Percentiles rank a stretch among this genome's conserved stretches.
Evolutionary conservation across 2,888 invertebrate species (phyloP).

Genomic region (Tipula lateralis): DNA sequence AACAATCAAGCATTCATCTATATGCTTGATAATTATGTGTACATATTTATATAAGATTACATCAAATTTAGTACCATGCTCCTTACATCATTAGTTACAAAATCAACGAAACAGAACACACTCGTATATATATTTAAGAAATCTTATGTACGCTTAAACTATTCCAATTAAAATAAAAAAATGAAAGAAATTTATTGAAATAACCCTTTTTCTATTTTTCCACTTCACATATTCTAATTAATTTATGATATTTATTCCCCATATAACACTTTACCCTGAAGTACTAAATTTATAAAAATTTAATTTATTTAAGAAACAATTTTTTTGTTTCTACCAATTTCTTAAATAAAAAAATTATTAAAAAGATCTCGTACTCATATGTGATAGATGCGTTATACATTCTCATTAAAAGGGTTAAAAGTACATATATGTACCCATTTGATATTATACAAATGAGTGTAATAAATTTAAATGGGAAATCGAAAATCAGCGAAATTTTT

Average conservation of each 20-base stretch:
- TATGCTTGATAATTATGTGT: neutral
- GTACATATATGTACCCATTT: neutral
- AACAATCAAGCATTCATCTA: neutral
- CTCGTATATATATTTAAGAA: neutral
- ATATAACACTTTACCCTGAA: neutral
- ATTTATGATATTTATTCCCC: constrained; percentile 19
- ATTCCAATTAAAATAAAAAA: constrained; percentile 3
- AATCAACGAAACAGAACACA: neutral
- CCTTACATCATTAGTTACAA: neutral
- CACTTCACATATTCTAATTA: constrained; percentile 24
- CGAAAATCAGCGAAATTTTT: constrained; percentile 2
- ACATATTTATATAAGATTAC: neutral
- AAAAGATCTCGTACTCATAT: neutral
- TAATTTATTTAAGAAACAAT: neutral
- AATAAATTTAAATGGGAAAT: neutral
- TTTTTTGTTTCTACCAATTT: neutral
- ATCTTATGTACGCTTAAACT: neutral
- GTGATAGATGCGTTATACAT: neutral
- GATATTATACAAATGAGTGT: neutral
- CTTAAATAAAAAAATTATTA: neutral
- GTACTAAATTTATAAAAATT: neutral
- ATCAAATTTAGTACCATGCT: neutral
- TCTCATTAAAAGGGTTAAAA: neutral
- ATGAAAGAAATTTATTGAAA: constrained; percentile 5
- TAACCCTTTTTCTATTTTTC: constrained; percentile 7